Evolutionary conservation across 2,888 invertebrate genomes (phyloP).

Genomic region (Meganola albula): DNA sequence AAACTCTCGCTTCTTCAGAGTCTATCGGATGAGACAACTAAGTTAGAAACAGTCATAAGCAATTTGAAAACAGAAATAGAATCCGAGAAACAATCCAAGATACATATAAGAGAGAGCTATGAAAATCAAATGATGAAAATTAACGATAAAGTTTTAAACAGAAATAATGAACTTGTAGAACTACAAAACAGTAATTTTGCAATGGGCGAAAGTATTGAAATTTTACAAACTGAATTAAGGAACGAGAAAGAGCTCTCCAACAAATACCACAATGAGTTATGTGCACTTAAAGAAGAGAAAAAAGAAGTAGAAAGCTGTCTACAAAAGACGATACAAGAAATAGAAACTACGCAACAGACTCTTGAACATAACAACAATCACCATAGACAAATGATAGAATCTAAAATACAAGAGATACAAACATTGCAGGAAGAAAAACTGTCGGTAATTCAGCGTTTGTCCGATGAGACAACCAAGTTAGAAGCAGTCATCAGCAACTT

Average conservation of each 20-base stretch:
- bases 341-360: constrained; percentile 33
- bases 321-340: constrained; percentile 36
- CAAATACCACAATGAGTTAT: constrained; percentile 38
- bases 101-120: constrained; percentile 50
- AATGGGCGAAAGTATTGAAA: constrained; percentile 55
- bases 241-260: constrained; percentile 44
- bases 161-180: constrained; percentile 63
- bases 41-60: constrained; percentile 44
- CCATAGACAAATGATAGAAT: constrained; percentile 41
- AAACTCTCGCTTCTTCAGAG: constrained; percentile 53
- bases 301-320: constrained; percentile 33
- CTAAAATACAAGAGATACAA: constrained; percentile 54
- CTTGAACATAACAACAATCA: constrained; percentile 38
- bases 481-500: constrained; percentile 44
- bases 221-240: constrained; percentile 42
- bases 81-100: constrained; percentile 44
- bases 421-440: constrained; percentile 59
- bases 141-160: constrained; percentile 60
- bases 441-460: constrained; percentile 48
- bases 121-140: constrained; percentile 57
- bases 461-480: constrained; percentile 51
- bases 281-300: constrained; percentile 32
- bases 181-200: constrained; percentile 54
- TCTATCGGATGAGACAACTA: constrained; percentile 50
- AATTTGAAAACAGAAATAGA: constrained; percentile 45